phyloP scores from a whole-genome alignment of 2,888 invertebrate genomes.

The Dryadula phaetusa region DNA sequence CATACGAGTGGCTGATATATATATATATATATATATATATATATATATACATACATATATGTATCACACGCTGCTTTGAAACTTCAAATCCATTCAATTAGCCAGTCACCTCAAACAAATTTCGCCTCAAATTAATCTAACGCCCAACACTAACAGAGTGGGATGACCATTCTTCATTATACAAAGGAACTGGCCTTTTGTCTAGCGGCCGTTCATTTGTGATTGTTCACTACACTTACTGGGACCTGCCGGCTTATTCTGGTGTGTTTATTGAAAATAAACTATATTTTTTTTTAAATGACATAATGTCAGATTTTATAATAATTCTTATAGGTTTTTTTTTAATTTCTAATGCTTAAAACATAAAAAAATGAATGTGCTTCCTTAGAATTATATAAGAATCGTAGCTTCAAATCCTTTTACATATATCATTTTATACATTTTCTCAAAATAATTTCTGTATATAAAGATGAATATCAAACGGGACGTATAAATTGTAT shows the following conservation, averaged over 20 bases:
- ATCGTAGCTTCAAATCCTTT: no score
- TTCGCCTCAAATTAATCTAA: constrained; percentile 69
- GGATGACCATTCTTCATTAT: constrained; percentile 82
- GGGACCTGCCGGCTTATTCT: constrained; percentile 22
- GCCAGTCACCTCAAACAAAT: constrained; percentile 42
- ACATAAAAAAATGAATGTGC: no score
- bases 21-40: no score
- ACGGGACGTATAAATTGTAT: no score
- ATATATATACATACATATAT: neutral
- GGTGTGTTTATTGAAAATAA: neutral
- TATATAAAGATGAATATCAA: no score
- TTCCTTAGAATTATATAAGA: no score
- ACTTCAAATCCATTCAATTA: constrained; percentile 27
- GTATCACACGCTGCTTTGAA: constrained; percentile 4
- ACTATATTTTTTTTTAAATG: neutral
- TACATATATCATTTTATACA: no score
- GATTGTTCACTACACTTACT: constrained; percentile 74
- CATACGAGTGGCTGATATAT: no score
- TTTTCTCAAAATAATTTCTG: no score
- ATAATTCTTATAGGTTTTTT: no score
- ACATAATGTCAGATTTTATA: no score
- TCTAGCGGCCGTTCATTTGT: constrained; percentile 77
- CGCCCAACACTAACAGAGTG: constrained; percentile 69
- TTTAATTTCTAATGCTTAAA: no score
- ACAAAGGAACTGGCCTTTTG: constrained; percentile 80